Conservation (phyloP, 2,113 vertebrate species). For the Rhynchomys soricoides region DNA sequence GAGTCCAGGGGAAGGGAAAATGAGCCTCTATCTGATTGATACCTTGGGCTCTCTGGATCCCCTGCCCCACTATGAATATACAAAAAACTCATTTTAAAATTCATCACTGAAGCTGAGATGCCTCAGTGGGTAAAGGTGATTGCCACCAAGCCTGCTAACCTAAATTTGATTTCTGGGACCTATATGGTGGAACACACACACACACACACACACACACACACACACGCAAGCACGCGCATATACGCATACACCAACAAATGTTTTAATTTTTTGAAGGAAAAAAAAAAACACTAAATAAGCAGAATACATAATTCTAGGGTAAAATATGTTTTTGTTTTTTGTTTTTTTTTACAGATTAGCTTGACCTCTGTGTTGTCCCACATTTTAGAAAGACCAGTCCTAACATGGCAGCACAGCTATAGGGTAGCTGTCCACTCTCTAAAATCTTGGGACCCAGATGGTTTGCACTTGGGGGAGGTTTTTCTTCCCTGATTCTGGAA, state of each 20-base stretch:
- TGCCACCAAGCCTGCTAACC: not conserved
- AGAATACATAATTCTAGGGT: not conserved
- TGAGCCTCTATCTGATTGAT: not conserved
- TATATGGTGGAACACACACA: not conserved
- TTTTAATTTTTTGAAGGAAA: not conserved
- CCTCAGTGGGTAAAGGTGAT: not conserved
- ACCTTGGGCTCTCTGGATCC: not conserved
- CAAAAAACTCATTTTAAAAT: not conserved
- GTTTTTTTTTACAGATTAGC: not conserved
- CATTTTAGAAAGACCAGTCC: not conserved
- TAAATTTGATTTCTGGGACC: not conserved
- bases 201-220: no score
- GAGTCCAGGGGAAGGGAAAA: not conserved
- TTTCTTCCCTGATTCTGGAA: not conserved
- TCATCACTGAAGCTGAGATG: not conserved
- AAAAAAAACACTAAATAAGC: not conserved
- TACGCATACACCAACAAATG: not conserved
- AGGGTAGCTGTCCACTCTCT: not conserved
- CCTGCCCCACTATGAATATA: accelerated
- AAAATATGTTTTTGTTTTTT: not conserved
- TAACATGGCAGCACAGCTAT: not conserved
- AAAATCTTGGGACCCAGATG: not conserved
- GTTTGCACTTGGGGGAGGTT: not conserved
- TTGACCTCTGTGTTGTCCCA: not conserved
- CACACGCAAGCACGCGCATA: no score